Percentiles rank a stretch among this genome's conserved stretches.
Evolutionary conservation across 2,888 invertebrate species (phyloP).

Genomic region (Camptogramma bilineatum): DNA sequence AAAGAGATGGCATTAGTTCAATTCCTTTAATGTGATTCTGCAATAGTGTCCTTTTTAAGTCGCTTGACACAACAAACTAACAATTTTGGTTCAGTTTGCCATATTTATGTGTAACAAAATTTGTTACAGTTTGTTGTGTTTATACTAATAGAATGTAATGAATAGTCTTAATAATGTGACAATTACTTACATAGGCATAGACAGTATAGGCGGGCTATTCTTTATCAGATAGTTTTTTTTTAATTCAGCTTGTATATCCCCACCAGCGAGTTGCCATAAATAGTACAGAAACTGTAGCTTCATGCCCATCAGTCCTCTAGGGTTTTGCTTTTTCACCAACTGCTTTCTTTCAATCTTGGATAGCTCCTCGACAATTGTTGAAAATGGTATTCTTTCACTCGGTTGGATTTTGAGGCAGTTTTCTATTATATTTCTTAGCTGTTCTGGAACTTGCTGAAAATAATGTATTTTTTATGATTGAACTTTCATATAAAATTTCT

Average conservation of each 20-base stretch:
- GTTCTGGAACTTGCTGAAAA: constrained; percentile 84
- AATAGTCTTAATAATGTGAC: too few species aligned
- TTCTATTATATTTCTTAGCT: constrained; percentile 87
- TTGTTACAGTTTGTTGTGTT: too few species aligned
- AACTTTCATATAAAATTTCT: background rate
- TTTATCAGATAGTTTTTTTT: constrained; percentile 96
- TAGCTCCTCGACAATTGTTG: constrained; percentile 83
- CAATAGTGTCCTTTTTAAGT: too few species aligned
- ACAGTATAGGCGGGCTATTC: constrained; percentile 92
- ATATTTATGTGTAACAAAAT: too few species aligned
- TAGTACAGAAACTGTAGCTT: constrained; percentile 94
- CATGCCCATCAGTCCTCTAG: constrained; percentile 74
- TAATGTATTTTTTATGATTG: background rate
- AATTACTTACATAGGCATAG: constrained; percentile 90
- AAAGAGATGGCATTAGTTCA: too few species aligned
- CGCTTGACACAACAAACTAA: too few species aligned
- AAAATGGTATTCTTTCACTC: constrained; percentile 81
- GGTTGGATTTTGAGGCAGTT: constrained; percentile 90
- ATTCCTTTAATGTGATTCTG: too few species aligned
- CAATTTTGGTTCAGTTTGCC: too few species aligned
- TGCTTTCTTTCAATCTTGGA: constrained; percentile 67
- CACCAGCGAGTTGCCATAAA: constrained; percentile 98
- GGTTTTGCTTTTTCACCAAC: constrained; percentile 74
- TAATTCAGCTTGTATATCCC: constrained; percentile 95
- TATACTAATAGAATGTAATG: too few species aligned